A percentile compares a stretch with the other conserved stretches of the same genome.
Conservation (phyloP, 2,888 invertebrate species). For the Brachypterus glaber region DNA sequence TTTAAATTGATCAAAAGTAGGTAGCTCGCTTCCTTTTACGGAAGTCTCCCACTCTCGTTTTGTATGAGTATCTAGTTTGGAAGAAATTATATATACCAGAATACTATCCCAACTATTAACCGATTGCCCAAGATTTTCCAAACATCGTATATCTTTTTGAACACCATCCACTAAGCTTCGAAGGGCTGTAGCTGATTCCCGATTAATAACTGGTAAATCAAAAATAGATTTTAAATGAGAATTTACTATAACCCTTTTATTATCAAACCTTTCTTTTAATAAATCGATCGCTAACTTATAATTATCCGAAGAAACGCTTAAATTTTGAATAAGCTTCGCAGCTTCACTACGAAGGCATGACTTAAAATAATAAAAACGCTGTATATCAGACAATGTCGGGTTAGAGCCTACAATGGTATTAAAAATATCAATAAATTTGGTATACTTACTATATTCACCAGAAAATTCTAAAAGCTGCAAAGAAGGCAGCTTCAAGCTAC, state of each 20-base stretch:
- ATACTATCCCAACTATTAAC: conserved; percentile 14
- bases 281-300: conserved; percentile 11
- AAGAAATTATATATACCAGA: conserved; percentile 12
- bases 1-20: background rate
- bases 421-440: background rate
- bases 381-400: background rate
- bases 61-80: conserved; percentile 12
- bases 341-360: conserved; percentile 2
- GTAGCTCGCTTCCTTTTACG: conserved; percentile 3
- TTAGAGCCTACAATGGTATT: background rate
- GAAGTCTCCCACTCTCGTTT: conserved; percentile 11
- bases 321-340: no score
- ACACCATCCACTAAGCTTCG: conserved; percentile 7
- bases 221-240: conserved; percentile 10
- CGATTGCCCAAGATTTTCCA: conserved; percentile 12
- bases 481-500: no score
- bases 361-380: conserved; percentile 4
- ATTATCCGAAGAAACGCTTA: conserved; percentile 10
- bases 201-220: conserved; percentile 5
- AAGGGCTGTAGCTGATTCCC: conserved; percentile 9
- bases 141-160: conserved; percentile 14
- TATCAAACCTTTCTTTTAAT: conserved; percentile 13
- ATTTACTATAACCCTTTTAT: conserved; percentile 16
- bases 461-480: no score
- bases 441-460: conserved; percentile 2